Conservation (phyloP, 1,140 invertebrate species). For the Zaprionus tsacasi region DNA sequence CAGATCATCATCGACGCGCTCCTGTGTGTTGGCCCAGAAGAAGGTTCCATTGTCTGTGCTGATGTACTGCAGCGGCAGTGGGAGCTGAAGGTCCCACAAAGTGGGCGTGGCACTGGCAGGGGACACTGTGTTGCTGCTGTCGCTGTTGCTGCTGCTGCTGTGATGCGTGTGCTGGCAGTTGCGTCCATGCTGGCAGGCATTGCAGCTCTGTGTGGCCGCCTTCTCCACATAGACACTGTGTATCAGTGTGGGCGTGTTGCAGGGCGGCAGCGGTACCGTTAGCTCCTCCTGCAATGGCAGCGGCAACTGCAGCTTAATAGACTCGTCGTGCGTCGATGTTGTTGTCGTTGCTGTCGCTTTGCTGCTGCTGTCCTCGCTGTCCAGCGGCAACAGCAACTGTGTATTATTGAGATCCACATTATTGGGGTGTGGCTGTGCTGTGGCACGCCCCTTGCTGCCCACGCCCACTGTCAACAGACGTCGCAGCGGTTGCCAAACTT, state of each 20-base stretch:
- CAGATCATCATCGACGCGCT: constrained; percentile 75
- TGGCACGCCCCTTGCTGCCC: constrained; percentile 57
- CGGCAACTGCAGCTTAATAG: constrained; percentile 40
- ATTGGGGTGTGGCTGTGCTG: constrained; percentile 70
- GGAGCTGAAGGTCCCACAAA: constrained; percentile 40
- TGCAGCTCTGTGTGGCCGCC: constrained; percentile 56
- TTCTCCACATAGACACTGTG: constrained; percentile 75
- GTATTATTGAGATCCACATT: constrained; percentile 82
- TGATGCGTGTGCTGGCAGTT: constrained; percentile 78
- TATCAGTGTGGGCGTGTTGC: constrained; percentile 74
- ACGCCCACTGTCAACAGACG: constrained; percentile 64
- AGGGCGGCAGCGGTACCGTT: constrained; percentile 52
- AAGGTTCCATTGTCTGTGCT: constrained; percentile 81
- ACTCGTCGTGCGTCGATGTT: constrained; percentile 39
- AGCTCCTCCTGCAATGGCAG: constrained; percentile 48
- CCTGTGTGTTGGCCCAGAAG: constrained; percentile 75
- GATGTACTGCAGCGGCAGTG: constrained; percentile 71
- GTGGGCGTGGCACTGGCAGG: constrained; percentile 25
- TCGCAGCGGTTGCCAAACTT: constrained; percentile 73
- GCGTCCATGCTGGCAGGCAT: constrained; percentile 73
- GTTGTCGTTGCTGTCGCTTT: constrained; percentile 31
- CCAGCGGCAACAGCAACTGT: constrained; percentile 37
- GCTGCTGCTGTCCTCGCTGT: constrained; percentile 36
- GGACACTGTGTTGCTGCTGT: constrained; percentile 22
- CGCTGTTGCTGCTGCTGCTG: constrained; percentile 28